Evolutionary conservation across 2,888 invertebrate genomes (phyloP).

Genomic region (Lepas anatifera): DNA sequence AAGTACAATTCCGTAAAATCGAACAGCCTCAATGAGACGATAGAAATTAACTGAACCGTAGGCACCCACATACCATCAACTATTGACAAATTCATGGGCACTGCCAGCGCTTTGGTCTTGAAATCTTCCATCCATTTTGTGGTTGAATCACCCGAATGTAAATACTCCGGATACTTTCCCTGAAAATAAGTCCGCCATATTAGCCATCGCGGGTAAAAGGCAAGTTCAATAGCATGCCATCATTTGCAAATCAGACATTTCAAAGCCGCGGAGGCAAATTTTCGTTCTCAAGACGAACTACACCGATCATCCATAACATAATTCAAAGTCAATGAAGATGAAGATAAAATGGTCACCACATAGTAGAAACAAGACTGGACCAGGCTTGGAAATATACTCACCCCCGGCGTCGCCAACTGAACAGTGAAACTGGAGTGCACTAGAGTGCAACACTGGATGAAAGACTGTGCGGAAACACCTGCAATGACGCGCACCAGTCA

Average conservation of each 20-base stretch:
- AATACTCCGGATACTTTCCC: conserved; percentile 24
- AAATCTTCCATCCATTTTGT: conserved; percentile 38
- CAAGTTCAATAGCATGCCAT: no score
- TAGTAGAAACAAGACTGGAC: neutral
- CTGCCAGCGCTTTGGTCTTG: conserved; percentile 34
- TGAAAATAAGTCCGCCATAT: neutral
- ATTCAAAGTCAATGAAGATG: no score
- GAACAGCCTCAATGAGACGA: no score
- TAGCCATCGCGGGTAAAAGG: no score
- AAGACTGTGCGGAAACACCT: conserved; percentile 38
- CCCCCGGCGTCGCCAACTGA: conserved; percentile 36
- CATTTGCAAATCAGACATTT: no score
- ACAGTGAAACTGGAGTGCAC: conserved; percentile 35
- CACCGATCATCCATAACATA: no score
- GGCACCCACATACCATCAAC: conserved; percentile 37
- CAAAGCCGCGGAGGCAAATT: no score
- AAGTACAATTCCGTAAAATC: no score
- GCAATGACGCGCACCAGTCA: no score
- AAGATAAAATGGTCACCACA: no score
- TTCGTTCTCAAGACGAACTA: no score
- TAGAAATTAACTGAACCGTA: no score
- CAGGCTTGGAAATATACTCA: conserved; percentile 24
- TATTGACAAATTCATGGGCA: conserved; percentile 34
- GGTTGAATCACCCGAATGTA: conserved; percentile 37
- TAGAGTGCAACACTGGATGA: conserved; percentile 36